phyloP scores from a whole-genome alignment of 2,797 vertebrate genomes.

The Cynopterus sphinx region DNA sequence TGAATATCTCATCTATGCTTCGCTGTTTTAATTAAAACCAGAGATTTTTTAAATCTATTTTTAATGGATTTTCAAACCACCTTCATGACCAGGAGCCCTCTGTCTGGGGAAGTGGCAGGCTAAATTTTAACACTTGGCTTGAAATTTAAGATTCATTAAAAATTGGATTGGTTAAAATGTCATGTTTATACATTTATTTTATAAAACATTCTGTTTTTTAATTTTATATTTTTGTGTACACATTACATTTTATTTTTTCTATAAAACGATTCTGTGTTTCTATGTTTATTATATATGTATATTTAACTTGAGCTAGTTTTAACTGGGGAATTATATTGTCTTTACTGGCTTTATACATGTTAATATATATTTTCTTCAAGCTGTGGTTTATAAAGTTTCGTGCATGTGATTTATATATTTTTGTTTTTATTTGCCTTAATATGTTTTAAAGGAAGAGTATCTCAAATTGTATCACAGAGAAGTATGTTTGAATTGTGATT shows the following conservation, averaged over 20 bases:
- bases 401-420: conserved; percentile 47
- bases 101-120: not conserved
- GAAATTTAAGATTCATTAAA: conserved; percentile 21
- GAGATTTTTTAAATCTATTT: conserved; percentile 7
- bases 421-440: conserved; percentile 25
- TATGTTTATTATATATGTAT: conserved; percentile 61
- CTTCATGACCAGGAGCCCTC: conserved; percentile 13
- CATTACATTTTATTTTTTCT: not conserved
- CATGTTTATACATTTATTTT: not conserved
- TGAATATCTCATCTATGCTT: not conserved
- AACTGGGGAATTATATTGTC: conserved; percentile 65
- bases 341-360: conserved; percentile 66
- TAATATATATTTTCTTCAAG: conserved; percentile 35
- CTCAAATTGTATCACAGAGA: not conserved
- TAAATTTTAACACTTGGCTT: conserved; percentile 25
- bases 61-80: conserved; percentile 36
- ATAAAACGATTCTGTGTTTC: conserved; percentile 69
- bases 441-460: not conserved
- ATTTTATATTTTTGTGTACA: not conserved
- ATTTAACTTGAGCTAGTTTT: conserved; percentile 81
- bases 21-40: conserved; percentile 21
- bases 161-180: not conserved
- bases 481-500: not conserved
- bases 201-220: conserved; percentile 13
- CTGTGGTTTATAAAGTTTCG: conserved; percentile 58